phyloP scores from a whole-genome alignment of 2,888 invertebrate species.

The Eilema griseolum region DNA sequence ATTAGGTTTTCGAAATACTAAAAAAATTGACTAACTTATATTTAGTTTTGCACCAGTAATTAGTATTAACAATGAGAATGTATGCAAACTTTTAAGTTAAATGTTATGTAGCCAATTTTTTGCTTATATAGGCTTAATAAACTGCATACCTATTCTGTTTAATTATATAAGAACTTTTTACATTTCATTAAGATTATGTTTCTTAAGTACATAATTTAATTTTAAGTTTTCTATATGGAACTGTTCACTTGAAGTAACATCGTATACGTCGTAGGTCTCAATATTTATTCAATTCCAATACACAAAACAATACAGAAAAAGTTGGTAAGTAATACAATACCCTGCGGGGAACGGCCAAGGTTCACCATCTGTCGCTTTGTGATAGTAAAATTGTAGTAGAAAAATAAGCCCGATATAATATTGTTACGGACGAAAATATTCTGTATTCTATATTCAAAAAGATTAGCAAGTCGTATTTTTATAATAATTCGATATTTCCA shows the following conservation, averaged over 20 bases:
- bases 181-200: neutral
- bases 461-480: neutral
- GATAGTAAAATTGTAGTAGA: conserved; percentile 35
- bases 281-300: conserved; percentile 30
- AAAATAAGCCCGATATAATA: conserved; percentile 19
- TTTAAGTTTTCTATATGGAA: neutral
- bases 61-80: too few species aligned
- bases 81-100: too few species aligned
- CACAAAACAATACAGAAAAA: conserved; percentile 27
- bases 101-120: too few species aligned
- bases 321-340: conserved; percentile 34
- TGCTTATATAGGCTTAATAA: too few species aligned
- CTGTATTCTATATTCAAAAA: neutral
- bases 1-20: too few species aligned
- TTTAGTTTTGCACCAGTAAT: too few species aligned
- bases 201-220: neutral
- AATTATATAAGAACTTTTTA: neutral
- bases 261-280: conserved; percentile 8
- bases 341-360: conserved; percentile 29
- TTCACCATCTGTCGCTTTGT: conserved; percentile 31
- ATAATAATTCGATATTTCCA: neutral
- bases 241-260: neutral
- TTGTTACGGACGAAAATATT: neutral
- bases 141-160: too few species aligned
- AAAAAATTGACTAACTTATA: too few species aligned